phyloP scores from a whole-genome alignment of 2,113 vertebrate species.

The Pomatostomus ruficeps region DNA sequence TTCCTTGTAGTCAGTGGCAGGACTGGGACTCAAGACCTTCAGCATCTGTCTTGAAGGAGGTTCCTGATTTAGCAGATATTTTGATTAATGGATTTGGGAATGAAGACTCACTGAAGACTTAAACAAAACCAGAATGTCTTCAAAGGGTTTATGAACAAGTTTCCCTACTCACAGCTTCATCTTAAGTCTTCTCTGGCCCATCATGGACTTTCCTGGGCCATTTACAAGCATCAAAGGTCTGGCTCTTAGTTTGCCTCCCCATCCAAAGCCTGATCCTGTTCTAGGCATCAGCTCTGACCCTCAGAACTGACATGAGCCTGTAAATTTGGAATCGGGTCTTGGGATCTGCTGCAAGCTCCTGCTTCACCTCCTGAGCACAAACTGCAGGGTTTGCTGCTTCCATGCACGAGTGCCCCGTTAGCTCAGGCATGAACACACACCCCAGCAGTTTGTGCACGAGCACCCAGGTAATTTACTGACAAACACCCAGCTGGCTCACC shows the following conservation, averaged over 20 bases:
- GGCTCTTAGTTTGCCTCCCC: not conserved
- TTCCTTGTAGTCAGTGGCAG: not conserved
- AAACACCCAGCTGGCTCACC: not conserved
- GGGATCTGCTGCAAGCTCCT: not conserved
- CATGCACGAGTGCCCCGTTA: not conserved
- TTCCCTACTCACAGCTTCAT: not conserved
- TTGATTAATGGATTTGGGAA: not conserved
- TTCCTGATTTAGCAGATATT: not conserved
- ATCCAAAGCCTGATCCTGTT: not conserved
- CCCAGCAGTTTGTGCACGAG: not conserved
- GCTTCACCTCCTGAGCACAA: not conserved
- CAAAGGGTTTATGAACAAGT: not conserved
- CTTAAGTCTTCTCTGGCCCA: not conserved
- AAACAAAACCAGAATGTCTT: not conserved
- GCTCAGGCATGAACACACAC: not conserved
- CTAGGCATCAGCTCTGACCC: not conserved
- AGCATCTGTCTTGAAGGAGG: not conserved
- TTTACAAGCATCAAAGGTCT: not conserved
- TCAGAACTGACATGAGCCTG: not conserved
- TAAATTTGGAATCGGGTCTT: not conserved
- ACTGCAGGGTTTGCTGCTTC: not conserved
- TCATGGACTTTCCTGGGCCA: not conserved
- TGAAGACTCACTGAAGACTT: not conserved
- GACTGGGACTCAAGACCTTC: not conserved
- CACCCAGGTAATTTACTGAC: not conserved